These are phyloP conservation scores for Ricordea florida DNA, from an alignment of 92 coral and sea anemone species.

Conservation along the genomic window DNA sequence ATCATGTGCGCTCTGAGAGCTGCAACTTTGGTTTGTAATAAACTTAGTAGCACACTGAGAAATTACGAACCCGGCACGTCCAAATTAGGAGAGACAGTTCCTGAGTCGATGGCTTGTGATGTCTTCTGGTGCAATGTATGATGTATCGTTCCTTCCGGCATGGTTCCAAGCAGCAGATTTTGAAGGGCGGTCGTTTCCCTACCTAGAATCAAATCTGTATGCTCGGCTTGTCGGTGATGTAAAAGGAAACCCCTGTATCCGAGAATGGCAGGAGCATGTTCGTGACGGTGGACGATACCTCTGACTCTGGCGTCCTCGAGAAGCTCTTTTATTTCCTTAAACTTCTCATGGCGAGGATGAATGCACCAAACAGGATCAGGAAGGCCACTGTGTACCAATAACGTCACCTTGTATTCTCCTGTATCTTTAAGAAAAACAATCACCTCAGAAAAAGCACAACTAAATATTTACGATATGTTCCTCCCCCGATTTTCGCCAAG, in stretches of 20 bases:
- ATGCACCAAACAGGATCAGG: conserved; percentile 36
- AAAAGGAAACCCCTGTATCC: conserved; percentile 27
- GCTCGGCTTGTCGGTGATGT: neutral
- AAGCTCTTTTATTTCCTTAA: neutral
- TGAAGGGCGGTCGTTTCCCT: neutral
- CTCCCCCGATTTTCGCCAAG: no score
- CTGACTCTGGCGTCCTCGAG: neutral
- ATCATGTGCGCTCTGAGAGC: no score
- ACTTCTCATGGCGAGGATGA: neutral
- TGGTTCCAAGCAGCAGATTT: conserved; percentile 10
- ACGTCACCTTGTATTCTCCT: conserved; percentile 15
- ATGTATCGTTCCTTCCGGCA: conserved; percentile 5
- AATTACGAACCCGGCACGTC: no score
- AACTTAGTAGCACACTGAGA: no score
- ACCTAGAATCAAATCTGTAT: conserved; percentile 11
- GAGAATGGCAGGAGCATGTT: neutral
- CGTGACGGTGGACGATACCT: neutral
- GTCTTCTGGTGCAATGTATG: neutral
- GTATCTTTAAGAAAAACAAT: neutral
- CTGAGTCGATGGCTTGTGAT: neutral
- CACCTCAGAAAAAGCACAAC: no score
- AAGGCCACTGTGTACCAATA: conserved; percentile 6
- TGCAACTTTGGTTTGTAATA: no score
- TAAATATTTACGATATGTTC: no score
- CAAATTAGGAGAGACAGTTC: neutral